Base-by-base conservation (phyloP, 2,113 vertebrate genomes). In the Anthoscopus minutus region DNA sequence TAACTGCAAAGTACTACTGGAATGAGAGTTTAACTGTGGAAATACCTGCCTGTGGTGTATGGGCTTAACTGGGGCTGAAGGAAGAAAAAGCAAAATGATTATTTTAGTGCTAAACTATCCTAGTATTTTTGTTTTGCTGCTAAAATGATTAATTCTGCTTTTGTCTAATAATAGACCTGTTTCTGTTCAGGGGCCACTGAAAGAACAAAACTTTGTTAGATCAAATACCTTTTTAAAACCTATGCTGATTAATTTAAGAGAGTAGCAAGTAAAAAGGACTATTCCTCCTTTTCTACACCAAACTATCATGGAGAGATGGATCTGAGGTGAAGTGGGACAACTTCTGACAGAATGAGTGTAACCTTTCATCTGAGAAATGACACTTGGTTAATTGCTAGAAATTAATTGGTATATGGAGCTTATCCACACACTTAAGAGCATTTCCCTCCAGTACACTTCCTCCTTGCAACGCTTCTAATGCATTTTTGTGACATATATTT, bases 371-470 rank as follows among this genome's bases (percentile, higher is more conserved):
- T 71, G n/a, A 89, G 71, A 73, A 92, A 95, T 40, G 22, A 85
- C 64, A 61, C 84, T 61, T 60, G 2, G 8, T 54, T 88, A 84
- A 90, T 38, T 88, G 80, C 23, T 90, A 58, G 82, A 93, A 90
- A 92, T 96, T 94, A 95, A 94, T 95, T 92, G 64, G n/a, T 67
- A 28, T 42, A 45, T 45, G 88, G 88, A 89, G 65, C 50, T 81
- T 50, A 64, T 67, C 60, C 66, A 80, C 78, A 28, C n/a, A 90
- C 30, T 86, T 85, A 82, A 90, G 47, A 76, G 47, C 72, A 47
- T 86, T 81, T 88, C 44, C 69, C 80, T 92, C 31, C 57, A 77
- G 87, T 94, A 74, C 30, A 10, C 48, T 83, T 86, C 67, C 42
- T 92, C 77, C 58, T 60, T 93, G 44, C 38, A 66, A 51, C 30